phyloP scores from a whole-genome alignment of 2,888 invertebrate genomes.

The Dinocampus coccinellae region DNA sequence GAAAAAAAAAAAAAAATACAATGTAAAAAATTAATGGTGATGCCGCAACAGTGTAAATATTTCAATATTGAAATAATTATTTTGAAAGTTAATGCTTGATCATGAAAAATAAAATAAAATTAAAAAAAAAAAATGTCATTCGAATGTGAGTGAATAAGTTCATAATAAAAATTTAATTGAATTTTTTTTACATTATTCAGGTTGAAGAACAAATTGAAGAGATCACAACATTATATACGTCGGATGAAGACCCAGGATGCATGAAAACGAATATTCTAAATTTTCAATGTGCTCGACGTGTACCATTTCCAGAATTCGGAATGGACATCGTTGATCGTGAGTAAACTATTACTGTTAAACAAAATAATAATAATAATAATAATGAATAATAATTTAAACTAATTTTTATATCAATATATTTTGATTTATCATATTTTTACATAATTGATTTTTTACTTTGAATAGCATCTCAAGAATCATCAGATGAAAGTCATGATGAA shows the following conservation, averaged over 20 bases:
- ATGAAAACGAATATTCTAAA: conserved; percentile 55
- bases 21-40: neutral
- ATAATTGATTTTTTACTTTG: neutral
- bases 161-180: neutral
- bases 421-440: neutral
- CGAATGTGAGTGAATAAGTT: neutral
- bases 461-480: conserved; percentile 61
- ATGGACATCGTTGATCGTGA: conserved; percentile 75
- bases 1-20: neutral
- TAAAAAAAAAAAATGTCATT: neutral
- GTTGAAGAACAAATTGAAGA: conserved; percentile 71
- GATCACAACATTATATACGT: conserved; percentile 65
- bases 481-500: conserved; percentile 57
- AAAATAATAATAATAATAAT: conserved; percentile 11
- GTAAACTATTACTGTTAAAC: conserved; percentile 41
- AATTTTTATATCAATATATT: neutral
- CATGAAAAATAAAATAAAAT: neutral
- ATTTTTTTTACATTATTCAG: conserved; percentile 51
- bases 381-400: neutral
- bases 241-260: conserved; percentile 60
- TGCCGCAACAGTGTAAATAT: conserved; percentile 24
- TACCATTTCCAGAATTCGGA: conserved; percentile 80
- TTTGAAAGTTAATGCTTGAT: neutral
- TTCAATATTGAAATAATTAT: conserved; percentile 25
- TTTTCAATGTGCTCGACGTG: conserved; percentile 67